These are phyloP conservation scores for Zhuqinia jingwanae DNA, from an alignment of 2,888 invertebrate species.

Conservation along the genomic window DNA sequence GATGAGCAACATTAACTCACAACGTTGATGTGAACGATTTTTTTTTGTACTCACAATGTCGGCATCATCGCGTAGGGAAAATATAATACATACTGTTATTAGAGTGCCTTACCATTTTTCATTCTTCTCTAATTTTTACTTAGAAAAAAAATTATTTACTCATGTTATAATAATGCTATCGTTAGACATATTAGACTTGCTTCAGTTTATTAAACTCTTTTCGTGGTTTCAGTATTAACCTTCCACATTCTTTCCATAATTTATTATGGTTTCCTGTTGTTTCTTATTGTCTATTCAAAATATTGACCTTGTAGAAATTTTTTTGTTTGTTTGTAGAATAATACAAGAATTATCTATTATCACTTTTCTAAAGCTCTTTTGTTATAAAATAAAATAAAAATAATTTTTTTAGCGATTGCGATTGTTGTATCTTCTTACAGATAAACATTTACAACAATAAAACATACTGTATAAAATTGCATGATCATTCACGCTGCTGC, in stretches of 20 bases:
- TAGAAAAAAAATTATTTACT: too few species aligned
- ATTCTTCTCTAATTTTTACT: not conserved
- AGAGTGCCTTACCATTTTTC: constrained; percentile 8
- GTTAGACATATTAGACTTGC: not conserved
- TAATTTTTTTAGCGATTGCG: too few species aligned
- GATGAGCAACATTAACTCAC: too few species aligned
- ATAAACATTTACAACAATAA: not conserved
- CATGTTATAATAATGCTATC: not conserved
- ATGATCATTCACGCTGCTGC: constrained; percentile 48
- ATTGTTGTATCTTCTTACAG: too few species aligned
- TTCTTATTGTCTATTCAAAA: constrained; percentile 17
- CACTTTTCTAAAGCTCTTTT: constrained; percentile 5
- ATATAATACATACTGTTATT: not conserved
- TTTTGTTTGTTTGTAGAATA: constrained; percentile 32
- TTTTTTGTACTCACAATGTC: constrained; percentile 2
- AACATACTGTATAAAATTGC: constrained; percentile 49
- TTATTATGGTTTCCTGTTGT: constrained; percentile 17
- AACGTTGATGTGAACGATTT: not conserved
- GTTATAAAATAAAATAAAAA: too few species aligned
- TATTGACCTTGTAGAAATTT: not conserved
- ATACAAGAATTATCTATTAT: constrained; percentile 12
- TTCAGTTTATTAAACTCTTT: constrained; percentile 12
- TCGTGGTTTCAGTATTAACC: constrained; percentile 3
- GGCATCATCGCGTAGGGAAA: not conserved
- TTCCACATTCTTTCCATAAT: not conserved